Evolutionary conservation across 2,888 invertebrate species (phyloP).

Genomic region (Agonopterix alstromeriana): DNA sequence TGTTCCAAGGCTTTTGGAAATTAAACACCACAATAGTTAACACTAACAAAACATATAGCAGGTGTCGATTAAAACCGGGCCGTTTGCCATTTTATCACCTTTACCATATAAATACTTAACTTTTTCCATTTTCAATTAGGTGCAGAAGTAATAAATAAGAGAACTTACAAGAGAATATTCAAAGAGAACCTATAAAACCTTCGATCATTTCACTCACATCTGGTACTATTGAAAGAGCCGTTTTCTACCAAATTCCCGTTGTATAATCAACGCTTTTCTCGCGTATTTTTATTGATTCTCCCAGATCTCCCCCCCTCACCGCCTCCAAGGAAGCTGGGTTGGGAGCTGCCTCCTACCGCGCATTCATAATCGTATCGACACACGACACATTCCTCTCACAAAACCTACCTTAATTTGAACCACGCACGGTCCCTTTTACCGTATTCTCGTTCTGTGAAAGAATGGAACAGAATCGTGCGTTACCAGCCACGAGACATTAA

Average conservation of each 20-base stretch:
- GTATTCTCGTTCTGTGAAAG: constrained; percentile 33
- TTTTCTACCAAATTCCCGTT: constrained; percentile 63
- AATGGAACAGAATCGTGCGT: constrained; percentile 72
- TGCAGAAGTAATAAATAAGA: constrained; percentile 5
- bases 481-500: constrained; percentile 75
- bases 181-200: constrained; percentile 28
- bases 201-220: constrained; percentile 40
- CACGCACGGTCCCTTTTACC: constrained; percentile 38
- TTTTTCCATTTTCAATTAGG: constrained; percentile 3
- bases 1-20: no score
- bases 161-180: constrained; percentile 7
- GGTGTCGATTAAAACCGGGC: not conserved
- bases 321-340: constrained; percentile 59
- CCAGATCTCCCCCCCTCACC: constrained; percentile 41
- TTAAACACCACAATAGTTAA: no score
- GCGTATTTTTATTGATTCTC: constrained; percentile 76
- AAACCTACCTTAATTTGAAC: constrained; percentile 45
- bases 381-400: constrained; percentile 41
- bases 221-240: constrained; percentile 56
- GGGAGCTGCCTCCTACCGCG: constrained; percentile 74
- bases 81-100: not conserved
- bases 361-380: constrained; percentile 76
- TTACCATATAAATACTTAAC: not conserved
- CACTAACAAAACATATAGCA: not conserved
- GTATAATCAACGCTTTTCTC: constrained; percentile 75